Evolutionary conservation across 2,113 vertebrate species (phyloP).

Genomic region (Mirza zaza): DNA sequence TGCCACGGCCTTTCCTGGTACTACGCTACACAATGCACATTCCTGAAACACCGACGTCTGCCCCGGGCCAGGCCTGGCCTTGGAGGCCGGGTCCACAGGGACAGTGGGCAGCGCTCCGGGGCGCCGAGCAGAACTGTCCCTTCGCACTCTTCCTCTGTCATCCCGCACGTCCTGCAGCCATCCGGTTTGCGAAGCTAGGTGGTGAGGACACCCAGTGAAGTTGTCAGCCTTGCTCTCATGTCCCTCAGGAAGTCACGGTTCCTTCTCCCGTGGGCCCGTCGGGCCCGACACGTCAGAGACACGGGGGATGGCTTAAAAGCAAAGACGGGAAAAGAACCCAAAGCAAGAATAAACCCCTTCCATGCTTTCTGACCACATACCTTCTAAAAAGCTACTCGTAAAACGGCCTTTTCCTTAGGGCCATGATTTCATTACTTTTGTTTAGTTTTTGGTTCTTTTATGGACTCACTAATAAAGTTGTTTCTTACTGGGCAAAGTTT

Average conservation of each 20-base stretch:
- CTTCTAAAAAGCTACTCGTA: no score
- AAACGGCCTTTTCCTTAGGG: background rate
- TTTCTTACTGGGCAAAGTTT: background rate
- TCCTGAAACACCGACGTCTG: fast-evolving
- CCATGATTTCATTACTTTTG: fast-evolving
- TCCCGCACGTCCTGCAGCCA: fast-evolving
- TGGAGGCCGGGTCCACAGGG: background rate
- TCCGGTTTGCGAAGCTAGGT: background rate
- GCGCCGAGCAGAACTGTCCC: fast-evolving
- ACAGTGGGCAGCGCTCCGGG: fast-evolving
- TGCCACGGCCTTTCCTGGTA: background rate
- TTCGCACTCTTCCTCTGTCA: background rate
- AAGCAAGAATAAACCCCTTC: background rate
- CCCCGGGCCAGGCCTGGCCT: background rate
- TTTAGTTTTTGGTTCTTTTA: background rate
- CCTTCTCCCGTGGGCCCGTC: fast-evolving
- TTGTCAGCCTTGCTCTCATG: fast-evolving
- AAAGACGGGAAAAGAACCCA: background rate
- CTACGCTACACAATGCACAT: fast-evolving
- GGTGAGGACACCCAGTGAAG: fast-evolving
- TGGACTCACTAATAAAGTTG: background rate
- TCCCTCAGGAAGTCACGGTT: no score
- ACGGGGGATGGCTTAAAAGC: background rate
- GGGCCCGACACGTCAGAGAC: fast-evolving
- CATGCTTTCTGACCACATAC: fast-evolving